A percentile compares a stretch with the other conserved stretches of the same genome.
Evolutionary conservation across 2,113 vertebrate species (phyloP).

Genomic region (Zeus faber): DNA sequence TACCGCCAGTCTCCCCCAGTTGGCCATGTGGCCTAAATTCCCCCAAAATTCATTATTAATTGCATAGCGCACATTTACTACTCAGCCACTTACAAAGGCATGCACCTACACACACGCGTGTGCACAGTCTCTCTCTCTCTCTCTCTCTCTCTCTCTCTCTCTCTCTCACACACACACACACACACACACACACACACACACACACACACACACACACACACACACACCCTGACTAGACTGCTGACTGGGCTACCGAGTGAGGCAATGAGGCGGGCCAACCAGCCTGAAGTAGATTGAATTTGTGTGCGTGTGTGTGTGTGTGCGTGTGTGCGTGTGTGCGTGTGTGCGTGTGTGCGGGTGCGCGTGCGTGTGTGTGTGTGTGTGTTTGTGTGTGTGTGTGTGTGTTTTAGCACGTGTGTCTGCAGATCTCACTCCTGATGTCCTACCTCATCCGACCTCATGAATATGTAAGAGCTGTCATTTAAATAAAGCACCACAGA

Average conservation of each 20-base stretch:
- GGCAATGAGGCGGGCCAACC: conserved; percentile 2
- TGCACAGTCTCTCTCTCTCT: no score
- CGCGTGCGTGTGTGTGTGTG: not conserved
- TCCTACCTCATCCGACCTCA: conserved; percentile 41
- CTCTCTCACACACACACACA: not conserved
- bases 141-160: no score
- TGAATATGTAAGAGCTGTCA: conserved; percentile 55
- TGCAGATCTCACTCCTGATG: conserved; percentile 30
- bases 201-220: conserved; percentile 12
- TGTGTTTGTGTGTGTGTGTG: not conserved
- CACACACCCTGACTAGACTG: conserved; percentile 5
- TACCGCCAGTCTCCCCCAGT: conserved; percentile 19
- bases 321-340: conserved; percentile 1
- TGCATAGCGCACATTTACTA: conserved; percentile 12
- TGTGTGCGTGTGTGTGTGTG: conserved; percentile 3
- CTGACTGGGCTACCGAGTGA: conserved; percentile 18
- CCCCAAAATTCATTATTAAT: conserved; percentile 62
- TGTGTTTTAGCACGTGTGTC: not conserved
- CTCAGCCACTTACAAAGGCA: no score
- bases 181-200: conserved; percentile 13
- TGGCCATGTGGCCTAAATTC: conserved; percentile 49
- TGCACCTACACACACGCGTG: not conserved
- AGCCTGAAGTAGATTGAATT: conserved; percentile 12
- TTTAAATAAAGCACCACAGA: conserved; percentile 47
- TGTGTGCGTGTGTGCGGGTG: conserved; percentile 1